Evolutionary conservation across 2,888 invertebrate species (phyloP).

Genomic region (Perdita meconis): DNA sequence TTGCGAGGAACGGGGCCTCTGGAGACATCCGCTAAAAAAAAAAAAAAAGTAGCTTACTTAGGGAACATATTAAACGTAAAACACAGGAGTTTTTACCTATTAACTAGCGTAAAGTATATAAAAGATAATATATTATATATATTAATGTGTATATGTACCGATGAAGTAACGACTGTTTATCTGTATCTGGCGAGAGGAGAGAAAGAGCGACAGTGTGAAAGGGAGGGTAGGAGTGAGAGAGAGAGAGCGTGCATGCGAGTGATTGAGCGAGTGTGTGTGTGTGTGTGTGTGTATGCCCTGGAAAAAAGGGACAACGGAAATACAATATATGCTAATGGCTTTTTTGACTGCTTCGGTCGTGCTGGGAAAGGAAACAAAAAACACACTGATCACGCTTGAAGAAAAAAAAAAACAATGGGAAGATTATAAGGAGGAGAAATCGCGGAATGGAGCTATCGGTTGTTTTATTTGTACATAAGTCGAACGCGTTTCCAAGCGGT

Average conservation of each 20-base stretch:
- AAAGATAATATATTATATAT: conserved; percentile 65
- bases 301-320: conserved; percentile 30
- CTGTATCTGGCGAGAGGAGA: conserved; percentile 27
- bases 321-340: conserved; percentile 46
- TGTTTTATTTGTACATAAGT: conserved; percentile 40
- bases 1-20: conserved; percentile 49
- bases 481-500: conserved; percentile 42
- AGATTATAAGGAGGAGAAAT: conserved; percentile 39
- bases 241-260: conserved; percentile 8
- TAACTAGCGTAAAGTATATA: conserved; percentile 70
- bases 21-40: conserved; percentile 55
- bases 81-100: conserved; percentile 67
- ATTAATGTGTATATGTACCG: conserved; percentile 60
- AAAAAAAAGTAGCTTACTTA: conserved; percentile 66
- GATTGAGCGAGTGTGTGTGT: conserved; percentile 7
- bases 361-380: conserved; percentile 39
- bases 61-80: conserved; percentile 62
- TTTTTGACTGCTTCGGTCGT: conserved; percentile 74
- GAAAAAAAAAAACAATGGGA: too few species aligned
- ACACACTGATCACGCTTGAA: conserved; percentile 24
- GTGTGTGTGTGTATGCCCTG: conserved; percentile 26
- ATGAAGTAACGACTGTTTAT: conserved; percentile 50
- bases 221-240: background rate
- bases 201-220: background rate
- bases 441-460: conserved; percentile 50